Conservation (phyloP, 2,888 invertebrate genomes). For the Parnassius smintheus region DNA sequence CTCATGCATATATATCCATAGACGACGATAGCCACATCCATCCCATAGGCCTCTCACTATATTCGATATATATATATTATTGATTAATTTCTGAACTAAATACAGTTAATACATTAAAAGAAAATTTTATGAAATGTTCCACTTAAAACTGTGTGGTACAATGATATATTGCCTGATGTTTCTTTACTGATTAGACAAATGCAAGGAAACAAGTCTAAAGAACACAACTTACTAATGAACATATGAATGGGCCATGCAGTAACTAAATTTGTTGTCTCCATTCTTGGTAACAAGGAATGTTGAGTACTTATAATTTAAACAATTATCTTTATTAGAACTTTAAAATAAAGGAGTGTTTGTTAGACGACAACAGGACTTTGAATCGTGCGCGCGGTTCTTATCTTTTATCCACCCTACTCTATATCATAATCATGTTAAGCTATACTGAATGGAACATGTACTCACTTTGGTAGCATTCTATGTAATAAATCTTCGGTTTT, state of each 20-base stretch:
- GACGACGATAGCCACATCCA: conserved; percentile 15
- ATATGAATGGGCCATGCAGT: too few species aligned
- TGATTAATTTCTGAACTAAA: background rate
- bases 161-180: too few species aligned
- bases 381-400: conserved; percentile 15
- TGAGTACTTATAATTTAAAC: background rate
- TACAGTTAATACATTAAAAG: background rate
- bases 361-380: conserved; percentile 15
- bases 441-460: conserved; percentile 34
- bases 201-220: too few species aligned
- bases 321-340: background rate
- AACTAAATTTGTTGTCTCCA: too few species aligned
- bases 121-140: background rate
- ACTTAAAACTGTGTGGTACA: too few species aligned
- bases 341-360: conserved; percentile 5
- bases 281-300: background rate
- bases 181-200: too few species aligned
- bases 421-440: conserved; percentile 32
- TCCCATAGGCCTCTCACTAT: conserved; percentile 12
- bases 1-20: conserved; percentile 20
- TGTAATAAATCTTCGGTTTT: conserved; percentile 95
- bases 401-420: conserved; percentile 1
- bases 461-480: conserved; percentile 95
- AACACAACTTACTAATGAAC: too few species aligned
- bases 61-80: background rate